Evolutionary conservation across 2,113 vertebrate species (phyloP).

Genomic region (Aspiorhynchus laticeps): DNA sequence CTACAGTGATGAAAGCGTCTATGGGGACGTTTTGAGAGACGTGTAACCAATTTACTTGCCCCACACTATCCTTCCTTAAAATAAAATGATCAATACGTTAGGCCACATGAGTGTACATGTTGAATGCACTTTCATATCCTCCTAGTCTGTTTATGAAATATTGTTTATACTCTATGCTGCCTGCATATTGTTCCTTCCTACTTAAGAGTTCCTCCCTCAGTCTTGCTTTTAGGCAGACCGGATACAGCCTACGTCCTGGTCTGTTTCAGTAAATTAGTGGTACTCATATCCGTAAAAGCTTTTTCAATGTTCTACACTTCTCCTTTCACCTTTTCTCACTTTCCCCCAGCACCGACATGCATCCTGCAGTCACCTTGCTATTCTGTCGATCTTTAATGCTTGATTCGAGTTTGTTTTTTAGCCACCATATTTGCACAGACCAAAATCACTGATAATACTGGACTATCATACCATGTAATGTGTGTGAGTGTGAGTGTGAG

Average conservation of each 20-base stretch:
- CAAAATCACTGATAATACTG: constrained; percentile 25
- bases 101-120: constrained; percentile 69
- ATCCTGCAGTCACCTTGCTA: not conserved
- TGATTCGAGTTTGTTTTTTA: not conserved
- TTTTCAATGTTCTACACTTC: not conserved
- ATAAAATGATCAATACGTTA: constrained; percentile 72
- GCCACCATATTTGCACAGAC: constrained; percentile 25
- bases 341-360: constrained; percentile 32
- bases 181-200: constrained; percentile 12
- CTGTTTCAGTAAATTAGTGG: constrained; percentile 22
- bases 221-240: constrained; percentile 24
- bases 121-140: constrained; percentile 67
- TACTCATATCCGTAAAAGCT: not conserved
- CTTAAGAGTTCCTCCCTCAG: not conserved
- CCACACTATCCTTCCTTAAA: constrained; percentile 42
- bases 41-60: constrained; percentile 63
- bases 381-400: not conserved
- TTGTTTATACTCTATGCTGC: constrained; percentile 35
- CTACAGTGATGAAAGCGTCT: constrained; percentile 94
- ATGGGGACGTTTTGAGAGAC: constrained; percentile 80
- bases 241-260: not conserved
- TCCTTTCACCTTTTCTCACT: constrained; percentile 61
- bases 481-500: not conserved
- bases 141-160: constrained; percentile 13
- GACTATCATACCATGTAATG: constrained; percentile 25